These are phyloP conservation scores for Ashinkailepas kermadecensis DNA, from an alignment of 2,888 invertebrate genomes.

Conservation along the genomic window DNA sequence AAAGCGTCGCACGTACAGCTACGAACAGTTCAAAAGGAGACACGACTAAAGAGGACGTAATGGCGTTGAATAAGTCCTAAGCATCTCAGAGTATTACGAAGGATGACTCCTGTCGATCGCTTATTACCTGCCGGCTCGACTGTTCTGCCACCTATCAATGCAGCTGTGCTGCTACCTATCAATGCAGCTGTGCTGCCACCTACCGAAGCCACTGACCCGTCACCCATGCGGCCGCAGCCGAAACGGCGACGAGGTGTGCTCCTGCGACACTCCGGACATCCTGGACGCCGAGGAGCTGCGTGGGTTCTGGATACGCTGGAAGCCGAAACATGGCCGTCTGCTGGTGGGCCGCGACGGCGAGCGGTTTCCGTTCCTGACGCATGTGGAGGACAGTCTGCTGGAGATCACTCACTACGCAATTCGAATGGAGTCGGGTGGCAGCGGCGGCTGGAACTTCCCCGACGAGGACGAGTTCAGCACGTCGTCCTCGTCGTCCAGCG, in stretches of 20 bases:
- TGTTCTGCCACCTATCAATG: too few relatives aligned
- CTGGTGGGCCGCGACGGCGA: slow-evolving; percentile 18
- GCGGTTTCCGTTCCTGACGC: slow-evolving; percentile 7
- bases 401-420: neutral
- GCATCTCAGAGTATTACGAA: too few relatives aligned
- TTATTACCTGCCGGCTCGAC: too few relatives aligned
- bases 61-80: too few relatives aligned
- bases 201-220: neutral
- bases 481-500: neutral
- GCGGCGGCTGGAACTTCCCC: slow-evolving; percentile 11
- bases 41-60: too few relatives aligned
- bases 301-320: slow-evolving; percentile 18
- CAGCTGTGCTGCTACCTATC: neutral
- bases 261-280: neutral
- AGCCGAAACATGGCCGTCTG: slow-evolving; percentile 6
- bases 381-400: neutral
- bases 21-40: too few relatives aligned
- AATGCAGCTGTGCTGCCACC: neutral
- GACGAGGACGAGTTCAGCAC: slow-evolving; percentile 21
- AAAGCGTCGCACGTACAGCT: too few relatives aligned
- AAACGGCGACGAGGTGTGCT: slow-evolving; percentile 3
- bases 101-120: too few relatives aligned
- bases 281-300: slow-evolving; percentile 8
- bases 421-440: neutral
- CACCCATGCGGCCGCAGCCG: neutral